Percentiles rank a stretch among this genome's conserved stretches.
Conservation (phyloP, 2,888 invertebrate genomes). For the Notocelia uddmanniana region DNA sequence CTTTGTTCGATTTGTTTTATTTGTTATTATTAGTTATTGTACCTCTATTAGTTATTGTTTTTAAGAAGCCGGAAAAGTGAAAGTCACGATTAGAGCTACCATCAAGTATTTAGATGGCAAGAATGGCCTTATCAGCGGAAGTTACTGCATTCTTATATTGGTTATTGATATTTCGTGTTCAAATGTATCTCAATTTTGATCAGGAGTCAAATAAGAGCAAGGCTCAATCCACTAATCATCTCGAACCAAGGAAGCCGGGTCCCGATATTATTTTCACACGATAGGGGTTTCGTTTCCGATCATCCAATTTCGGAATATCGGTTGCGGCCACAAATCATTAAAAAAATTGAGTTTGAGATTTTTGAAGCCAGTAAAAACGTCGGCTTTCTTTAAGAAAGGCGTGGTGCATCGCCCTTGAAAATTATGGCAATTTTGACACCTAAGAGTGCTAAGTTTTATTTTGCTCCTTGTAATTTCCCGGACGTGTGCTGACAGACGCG, state of each 20-base stretch:
- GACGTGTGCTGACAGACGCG: constrained; percentile 69
- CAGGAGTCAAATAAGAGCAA: constrained; percentile 40
- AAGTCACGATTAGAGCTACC: constrained; percentile 57
- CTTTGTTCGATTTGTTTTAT: constrained; percentile 44
- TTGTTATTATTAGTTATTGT: constrained; percentile 39
- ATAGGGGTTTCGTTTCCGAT: constrained; percentile 74
- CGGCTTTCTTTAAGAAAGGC: constrained; percentile 78
- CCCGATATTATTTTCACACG: constrained; percentile 79
- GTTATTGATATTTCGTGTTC: constrained; percentile 50
- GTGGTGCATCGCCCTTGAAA: constrained; percentile 72
- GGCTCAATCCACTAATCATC: constrained; percentile 46
- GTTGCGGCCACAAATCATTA: constrained; percentile 79
- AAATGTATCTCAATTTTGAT: constrained; percentile 45
- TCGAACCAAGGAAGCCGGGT: constrained; percentile 53
- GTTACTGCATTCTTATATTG: constrained; percentile 49
- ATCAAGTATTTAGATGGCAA: constrained; percentile 57
- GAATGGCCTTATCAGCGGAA: constrained; percentile 51
- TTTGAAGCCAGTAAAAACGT: constrained; percentile 77
- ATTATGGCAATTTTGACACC: constrained; percentile 86
- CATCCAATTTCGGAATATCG: constrained; percentile 80
- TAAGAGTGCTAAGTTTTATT: constrained; percentile 81
- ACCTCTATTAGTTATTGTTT: constrained; percentile 56
- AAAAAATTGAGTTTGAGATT: constrained; percentile 77
- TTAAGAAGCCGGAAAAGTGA: constrained; percentile 58
- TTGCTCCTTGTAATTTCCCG: constrained; percentile 77